Evolutionary conservation across 64 coral and sea anemone species (phyloP).

Genomic region (Hydrozoanthus tunicans): DNA sequence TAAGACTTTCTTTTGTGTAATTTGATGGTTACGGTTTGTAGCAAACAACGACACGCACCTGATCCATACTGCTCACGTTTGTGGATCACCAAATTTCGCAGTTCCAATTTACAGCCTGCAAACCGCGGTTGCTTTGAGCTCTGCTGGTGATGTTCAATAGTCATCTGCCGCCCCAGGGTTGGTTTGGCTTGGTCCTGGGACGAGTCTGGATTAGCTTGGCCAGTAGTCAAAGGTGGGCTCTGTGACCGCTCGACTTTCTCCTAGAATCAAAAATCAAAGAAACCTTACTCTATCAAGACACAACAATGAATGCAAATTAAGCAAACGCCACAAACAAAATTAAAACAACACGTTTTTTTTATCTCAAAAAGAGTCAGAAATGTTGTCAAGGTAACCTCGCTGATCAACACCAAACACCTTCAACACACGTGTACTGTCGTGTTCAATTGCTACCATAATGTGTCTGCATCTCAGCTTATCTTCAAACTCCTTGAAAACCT

Average conservation of each 20-base stretch:
- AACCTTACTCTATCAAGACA: not conserved
- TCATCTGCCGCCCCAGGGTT: constrained; percentile 27
- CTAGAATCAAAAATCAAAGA: not conserved
- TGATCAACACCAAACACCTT: too few species aligned
- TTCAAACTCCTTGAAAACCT: too few species aligned
- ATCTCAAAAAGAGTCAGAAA: too few species aligned
- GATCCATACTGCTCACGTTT: constrained; percentile 88
- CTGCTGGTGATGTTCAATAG: constrained; percentile 62
- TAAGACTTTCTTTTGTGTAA: not conserved
- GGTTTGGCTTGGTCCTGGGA: constrained; percentile 33
- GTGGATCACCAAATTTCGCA: constrained; percentile 81
- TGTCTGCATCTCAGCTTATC: too few species aligned
- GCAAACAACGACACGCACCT: constrained; percentile 52
- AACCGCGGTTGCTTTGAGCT: constrained; percentile 68
- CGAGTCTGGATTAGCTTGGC: constrained; percentile 28
- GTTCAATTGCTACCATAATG: too few species aligned
- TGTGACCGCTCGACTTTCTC: constrained; percentile 1
- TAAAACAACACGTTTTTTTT: not conserved
- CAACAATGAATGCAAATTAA: not conserved
- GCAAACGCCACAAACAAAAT: not conserved
- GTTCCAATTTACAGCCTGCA: constrained; percentile 77
- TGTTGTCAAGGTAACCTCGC: too few species aligned
- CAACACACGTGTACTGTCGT: too few species aligned
- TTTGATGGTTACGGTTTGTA: not conserved
- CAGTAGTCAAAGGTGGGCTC: not conserved